Conservation (phyloP, 1,140 invertebrate genomes). For the Achroia grisella region DNA sequence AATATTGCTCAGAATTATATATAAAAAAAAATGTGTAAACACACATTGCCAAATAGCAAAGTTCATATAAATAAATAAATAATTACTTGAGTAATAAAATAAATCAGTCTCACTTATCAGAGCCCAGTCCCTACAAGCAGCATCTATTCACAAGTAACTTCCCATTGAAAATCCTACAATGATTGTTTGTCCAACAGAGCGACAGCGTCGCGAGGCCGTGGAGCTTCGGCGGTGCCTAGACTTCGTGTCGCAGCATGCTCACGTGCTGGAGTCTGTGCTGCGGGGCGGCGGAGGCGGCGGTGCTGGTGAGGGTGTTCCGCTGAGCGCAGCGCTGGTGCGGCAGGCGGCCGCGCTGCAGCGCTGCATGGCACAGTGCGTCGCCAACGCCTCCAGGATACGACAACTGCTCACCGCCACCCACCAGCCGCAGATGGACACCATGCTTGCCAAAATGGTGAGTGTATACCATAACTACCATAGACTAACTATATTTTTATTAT, state of each 20-base stretch:
- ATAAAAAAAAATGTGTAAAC: too few species aligned
- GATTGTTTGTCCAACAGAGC: slow-evolving; percentile 25
- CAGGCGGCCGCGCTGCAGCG: slow-evolving; percentile 59
- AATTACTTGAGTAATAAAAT: too few species aligned
- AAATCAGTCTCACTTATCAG: too few species aligned
- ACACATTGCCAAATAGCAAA: too few species aligned
- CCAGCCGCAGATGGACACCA: slow-evolving; percentile 57
- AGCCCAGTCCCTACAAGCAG: too few species aligned
- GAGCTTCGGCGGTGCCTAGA: slow-evolving; percentile 58
- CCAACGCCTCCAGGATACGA: slow-evolving; percentile 54
- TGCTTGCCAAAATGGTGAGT: slow-evolving; percentile 65
- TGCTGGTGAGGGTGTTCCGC: slow-evolving; percentile 33
- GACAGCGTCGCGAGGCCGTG: slow-evolving; percentile 48
- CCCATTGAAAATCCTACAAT: neutral
- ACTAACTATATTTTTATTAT: neutral
- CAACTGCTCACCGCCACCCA: slow-evolving; percentile 49
- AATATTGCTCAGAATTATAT: too few species aligned
- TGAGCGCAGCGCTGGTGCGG: slow-evolving; percentile 42
- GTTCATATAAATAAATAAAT: too few species aligned
- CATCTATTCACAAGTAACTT: too few species aligned
- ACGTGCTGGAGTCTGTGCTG: slow-evolving; percentile 53
- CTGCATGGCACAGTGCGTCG: slow-evolving; percentile 62
- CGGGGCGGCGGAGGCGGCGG: slow-evolving; percentile 22
- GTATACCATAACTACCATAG: neutral
- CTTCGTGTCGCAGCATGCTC: slow-evolving; percentile 58